Evolutionary conservation across 2,888 invertebrate species (phyloP), one percentile per base, ranked within the genome.

Genomic region (Neoaliturus tenellus): DNA sequence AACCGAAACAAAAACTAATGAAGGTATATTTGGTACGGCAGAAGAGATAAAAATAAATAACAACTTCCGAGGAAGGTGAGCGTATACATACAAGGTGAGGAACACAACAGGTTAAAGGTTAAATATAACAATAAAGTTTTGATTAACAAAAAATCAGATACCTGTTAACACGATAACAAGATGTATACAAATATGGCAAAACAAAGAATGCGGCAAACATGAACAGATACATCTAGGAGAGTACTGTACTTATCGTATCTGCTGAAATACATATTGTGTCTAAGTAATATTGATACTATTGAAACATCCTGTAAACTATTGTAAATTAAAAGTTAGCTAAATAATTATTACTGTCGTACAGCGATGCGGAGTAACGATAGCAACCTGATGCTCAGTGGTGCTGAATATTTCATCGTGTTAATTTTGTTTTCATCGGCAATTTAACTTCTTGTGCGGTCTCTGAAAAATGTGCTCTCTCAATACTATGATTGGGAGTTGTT

Each of bases 231-330:
- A 87, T 85, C 87, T 87, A 87, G 85, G 85, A 86, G 85, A 87
- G 84, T 82, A 75, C 83, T 78, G 75, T 84, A 86, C 78, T 86
- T 85, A 87, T 84, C 85, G 86, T 85, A 86, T 86, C 86, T 86
- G 86, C 85, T 86, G 86, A 81, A 84, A 67, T 85, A 85, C 85
- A 85, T 86, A 86, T 83, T 58, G 71, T 83, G 81, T 86, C 87
- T 87, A 87, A 86, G 85, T 85, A 87, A 86, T 86, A 86, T 87
- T 85, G 85, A 86, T 84, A 86, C 87, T 87, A 87, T 86, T 86
- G 86, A 86, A 85, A 87, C 86, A 87, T 87, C 86, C 86, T 87
- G 86, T 86, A 87, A 87, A 87, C 87, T 87, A 87, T 84, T 86
- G 86, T 86, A 86, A 86, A 86, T 86, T 73, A 86, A 86, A 86